Conservation (phyloP, 1,140 invertebrate species). For the Sarcophaga peregrina region DNA sequence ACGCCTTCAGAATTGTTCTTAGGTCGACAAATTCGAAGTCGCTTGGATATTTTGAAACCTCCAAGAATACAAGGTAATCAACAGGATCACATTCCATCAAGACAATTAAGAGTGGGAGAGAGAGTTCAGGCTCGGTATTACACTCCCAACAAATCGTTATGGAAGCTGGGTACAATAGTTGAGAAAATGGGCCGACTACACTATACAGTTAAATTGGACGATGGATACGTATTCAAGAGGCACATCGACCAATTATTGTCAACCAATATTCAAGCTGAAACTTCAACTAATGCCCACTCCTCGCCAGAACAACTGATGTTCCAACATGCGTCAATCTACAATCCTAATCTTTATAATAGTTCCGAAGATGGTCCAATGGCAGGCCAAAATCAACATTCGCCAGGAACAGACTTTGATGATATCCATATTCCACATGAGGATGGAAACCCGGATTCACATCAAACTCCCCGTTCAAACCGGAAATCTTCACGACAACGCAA, state of each 20-base stretch:
- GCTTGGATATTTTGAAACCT: slow-evolving; percentile 41
- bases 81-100: neutral
- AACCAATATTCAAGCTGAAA: neutral
- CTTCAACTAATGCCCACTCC: neutral
- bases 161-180: slow-evolving; percentile 1
- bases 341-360: too few species aligned
- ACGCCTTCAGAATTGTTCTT: slow-evolving; percentile 46
- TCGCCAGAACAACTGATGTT: neutral
- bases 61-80: neutral
- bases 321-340: too few species aligned
- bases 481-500: too few species aligned
- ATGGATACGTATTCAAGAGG: slow-evolving; percentile 27
- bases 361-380: too few species aligned
- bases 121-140: neutral
- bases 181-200: neutral
- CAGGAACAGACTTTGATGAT: too few species aligned
- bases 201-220: slow-evolving; percentile 17
- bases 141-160: neutral
- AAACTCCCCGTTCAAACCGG: too few species aligned
- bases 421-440: too few species aligned
- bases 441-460: too few species aligned
- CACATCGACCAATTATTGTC: slow-evolving; percentile 20
- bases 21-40: slow-evolving; percentile 39
- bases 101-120: neutral
- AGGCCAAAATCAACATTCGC: too few species aligned